Conservation (phyloP, 2,113 vertebrate genomes). For the Maccullochella peelii region DNA sequence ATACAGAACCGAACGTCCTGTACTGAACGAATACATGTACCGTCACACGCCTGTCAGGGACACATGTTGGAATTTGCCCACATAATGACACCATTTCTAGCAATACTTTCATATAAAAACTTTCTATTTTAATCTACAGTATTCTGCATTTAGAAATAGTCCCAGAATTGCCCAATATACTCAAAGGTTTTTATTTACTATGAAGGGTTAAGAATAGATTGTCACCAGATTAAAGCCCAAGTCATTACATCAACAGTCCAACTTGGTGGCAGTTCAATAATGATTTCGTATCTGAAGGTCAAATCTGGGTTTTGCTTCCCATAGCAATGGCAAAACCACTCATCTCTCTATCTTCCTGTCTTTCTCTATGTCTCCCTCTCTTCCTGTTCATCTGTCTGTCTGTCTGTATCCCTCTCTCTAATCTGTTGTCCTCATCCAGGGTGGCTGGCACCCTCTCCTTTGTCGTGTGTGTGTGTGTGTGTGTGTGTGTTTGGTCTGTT, state of each 20-base stretch:
- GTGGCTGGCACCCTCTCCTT: not conserved
- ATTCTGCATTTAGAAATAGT: not conserved
- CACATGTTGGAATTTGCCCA: not conserved
- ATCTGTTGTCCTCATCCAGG: slow-evolving; percentile 6
- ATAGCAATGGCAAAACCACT: not conserved
- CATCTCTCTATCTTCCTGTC: not conserved
- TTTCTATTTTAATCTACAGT: not conserved
- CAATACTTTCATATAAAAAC: not conserved
- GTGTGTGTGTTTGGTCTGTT: not conserved
- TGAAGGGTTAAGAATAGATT: slow-evolving; percentile 41
- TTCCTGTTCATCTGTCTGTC: not conserved
- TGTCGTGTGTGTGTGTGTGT: slow-evolving; percentile 6
- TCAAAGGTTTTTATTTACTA: not conserved
- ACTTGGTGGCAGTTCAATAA: slow-evolving; percentile 31
- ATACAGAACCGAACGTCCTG: too few relatives aligned
- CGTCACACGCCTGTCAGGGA: not conserved
- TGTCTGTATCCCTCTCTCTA: slow-evolving; percentile 16
- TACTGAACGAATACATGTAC: too few relatives aligned
- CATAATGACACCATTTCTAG: not conserved
- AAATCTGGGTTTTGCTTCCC: slow-evolving; percentile 1
- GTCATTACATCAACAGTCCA: slow-evolving; percentile 42
- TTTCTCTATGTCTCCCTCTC: not conserved
- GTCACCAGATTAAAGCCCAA: slow-evolving; percentile 44
- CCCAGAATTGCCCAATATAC: not conserved
- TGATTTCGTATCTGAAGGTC: slow-evolving; percentile 41